A percentile compares a stretch with the other conserved stretches of the same genome.
Conservation (phyloP, 2,113 vertebrate species). For the Propithecus coquereli region DNA sequence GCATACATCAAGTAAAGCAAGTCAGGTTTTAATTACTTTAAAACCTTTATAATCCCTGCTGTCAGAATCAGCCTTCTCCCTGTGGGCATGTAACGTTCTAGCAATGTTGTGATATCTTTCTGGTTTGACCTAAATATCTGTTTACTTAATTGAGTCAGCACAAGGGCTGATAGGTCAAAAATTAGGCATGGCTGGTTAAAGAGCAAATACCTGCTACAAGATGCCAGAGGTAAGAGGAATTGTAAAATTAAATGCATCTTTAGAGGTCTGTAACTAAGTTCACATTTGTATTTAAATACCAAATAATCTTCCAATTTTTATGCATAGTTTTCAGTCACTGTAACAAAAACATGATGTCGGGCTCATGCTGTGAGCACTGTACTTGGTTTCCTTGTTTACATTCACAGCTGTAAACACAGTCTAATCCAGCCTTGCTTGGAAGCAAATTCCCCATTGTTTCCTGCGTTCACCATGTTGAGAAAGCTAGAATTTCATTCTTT, state of each 20-base stretch:
- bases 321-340: slow-evolving; percentile 86
- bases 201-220: slow-evolving; percentile 62
- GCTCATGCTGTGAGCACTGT: slow-evolving; percentile 82
- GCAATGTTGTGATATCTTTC: slow-evolving; percentile 50
- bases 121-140: slow-evolving; percentile 52
- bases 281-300: slow-evolving; percentile 83
- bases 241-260: slow-evolving; percentile 79
- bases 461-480: slow-evolving; percentile 59
- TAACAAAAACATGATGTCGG: slow-evolving; percentile 84
- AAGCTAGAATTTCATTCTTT: slow-evolving; percentile 68
- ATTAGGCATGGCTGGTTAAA: slow-evolving; percentile 48
- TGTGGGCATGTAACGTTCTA: slow-evolving; percentile 30
- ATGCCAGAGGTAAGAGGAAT: slow-evolving; percentile 65
- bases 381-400: slow-evolving; percentile 83
- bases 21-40: slow-evolving; percentile 72
- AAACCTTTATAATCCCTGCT: slow-evolving; percentile 62
- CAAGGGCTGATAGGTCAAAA: slow-evolving; percentile 53
- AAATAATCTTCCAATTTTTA: slow-evolving; percentile 85
- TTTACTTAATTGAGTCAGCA: slow-evolving; percentile 65
- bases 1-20: slow-evolving; percentile 65
- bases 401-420: slow-evolving; percentile 85
- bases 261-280: slow-evolving; percentile 77
- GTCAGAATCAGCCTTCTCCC: slow-evolving; percentile 44
- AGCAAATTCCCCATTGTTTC: slow-evolving; percentile 78
- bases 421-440: slow-evolving; percentile 78